Base-by-base conservation (phyloP, 1,140 invertebrate species). In the Aporrectodea caliginosa region DNA sequence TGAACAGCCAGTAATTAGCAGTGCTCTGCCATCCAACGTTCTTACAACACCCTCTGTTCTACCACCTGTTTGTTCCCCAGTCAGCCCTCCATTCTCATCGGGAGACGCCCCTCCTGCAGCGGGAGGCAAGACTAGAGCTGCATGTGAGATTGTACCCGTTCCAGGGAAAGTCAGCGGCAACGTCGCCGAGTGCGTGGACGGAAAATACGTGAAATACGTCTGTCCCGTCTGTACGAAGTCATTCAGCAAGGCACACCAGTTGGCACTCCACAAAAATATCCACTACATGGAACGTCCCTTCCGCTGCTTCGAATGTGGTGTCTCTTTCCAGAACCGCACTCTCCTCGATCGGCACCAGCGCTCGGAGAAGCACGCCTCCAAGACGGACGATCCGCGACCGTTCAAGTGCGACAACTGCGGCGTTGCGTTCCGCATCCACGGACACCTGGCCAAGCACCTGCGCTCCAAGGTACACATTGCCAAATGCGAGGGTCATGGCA, bases 381-480 rank as follows among this genome's bases (percentile, higher is more conserved):
- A 93, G 0, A 92, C 93, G 0, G 93, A 93, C 77, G 97, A 98
- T 90, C 96, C 96, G 22, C 90, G 96, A 73, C 95, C 96, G 2
- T 98, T 96, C 85, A 95, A 96, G 84, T 98, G 97, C 89, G 92
- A 92, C 2, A 95, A 98, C 84, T 99, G 97, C 87, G 95, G 95
- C 86, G 94, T 96, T 80, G 95, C 95, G 0, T 99, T 99, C 87
- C 91, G 96, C 81, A 98, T 98, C 84, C 95, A 97, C 84, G 96
- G 95, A 0, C 96, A 98, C 88, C 89, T 99, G 82, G 95, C 96
- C 0, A 98, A 98, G 89, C 97, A 99, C 90, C 90, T 98, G 69
- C 91, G 96, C 68, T 97, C 95, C 35, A 98, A 98, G 90, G 94
- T 95, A 91, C 97, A 99, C 86, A 96, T 98, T 31, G 95, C 96